Evolutionary conservation across 2,797 vertebrate species (phyloP), one percentile per base, ranked within the genome.

Genomic region (Spheniscus humboldti): DNA sequence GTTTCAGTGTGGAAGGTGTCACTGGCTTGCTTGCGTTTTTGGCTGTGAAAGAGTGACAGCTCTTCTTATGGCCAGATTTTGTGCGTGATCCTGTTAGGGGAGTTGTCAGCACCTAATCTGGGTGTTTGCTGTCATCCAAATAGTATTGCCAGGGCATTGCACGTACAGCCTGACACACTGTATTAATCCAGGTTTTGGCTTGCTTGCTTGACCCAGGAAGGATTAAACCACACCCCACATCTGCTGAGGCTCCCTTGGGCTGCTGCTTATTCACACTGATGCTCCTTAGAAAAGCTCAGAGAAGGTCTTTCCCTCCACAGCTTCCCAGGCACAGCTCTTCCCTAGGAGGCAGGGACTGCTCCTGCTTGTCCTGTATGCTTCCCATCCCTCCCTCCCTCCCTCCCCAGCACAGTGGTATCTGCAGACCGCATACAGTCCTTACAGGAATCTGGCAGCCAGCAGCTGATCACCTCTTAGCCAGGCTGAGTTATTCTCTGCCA

Each of bases 21-120:
- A 69, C 57, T 94, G 91, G 64, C 91, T 97, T 86, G 69, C 85
- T 86, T 3, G 1, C 2, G 0, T 2, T 76, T 91, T 88, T 97
- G 94, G 94, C 93, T 92, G 94, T 81, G 78, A 94, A 88, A 88
- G 67, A 68, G 27, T 56, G 86, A 75, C 68, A 82, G 84, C 67
- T 92, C 68, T 81, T 84, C 73, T 88, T 67, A 45, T 0, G 8
- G 92, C 72, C 82, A 91, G 35, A 92, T 96, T 87, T 87, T 3
- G 1, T 75, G 39, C 2, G 0, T 63, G 93, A 90, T 92, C 73
- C 75, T 69, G 47, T 84, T 86, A 73, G 55, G 57, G 64, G 68
- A 94, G 87, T 84, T 96, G 75, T 94, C 95, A 96, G 87, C 89
- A 94, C 75, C 62, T 94, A 68, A 83, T 96, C 81, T 90, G 76